phyloP scores from a whole-genome alignment of 2,797 vertebrate genomes.

The Botia kubotai region DNA sequence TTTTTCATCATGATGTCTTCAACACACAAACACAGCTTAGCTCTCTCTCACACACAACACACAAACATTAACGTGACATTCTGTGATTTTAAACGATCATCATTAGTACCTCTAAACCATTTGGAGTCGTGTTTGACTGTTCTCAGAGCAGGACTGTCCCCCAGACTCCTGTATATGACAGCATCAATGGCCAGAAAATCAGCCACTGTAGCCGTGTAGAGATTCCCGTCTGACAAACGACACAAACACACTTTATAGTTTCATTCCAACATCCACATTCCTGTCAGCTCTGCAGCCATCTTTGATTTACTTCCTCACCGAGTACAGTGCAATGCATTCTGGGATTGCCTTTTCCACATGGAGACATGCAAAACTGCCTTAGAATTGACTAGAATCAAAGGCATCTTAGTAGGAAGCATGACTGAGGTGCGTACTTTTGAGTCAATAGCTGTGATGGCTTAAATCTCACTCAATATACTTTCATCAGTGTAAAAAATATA shows the following conservation, averaged over 20 bases:
- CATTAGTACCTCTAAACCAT: conserved; percentile 91
- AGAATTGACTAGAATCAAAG: background rate
- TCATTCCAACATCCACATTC: background rate
- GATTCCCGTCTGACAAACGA: conserved; percentile 85
- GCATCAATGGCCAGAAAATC: conserved; percentile 97
- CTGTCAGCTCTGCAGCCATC: background rate
- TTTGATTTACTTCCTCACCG: background rate
- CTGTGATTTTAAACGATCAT: background rate
- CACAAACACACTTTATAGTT: conserved; percentile 50
- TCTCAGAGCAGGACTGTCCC: conserved; percentile 89
- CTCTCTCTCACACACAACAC: conserved; percentile 50
- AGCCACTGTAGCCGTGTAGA: conserved; percentile 94
- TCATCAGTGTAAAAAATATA: conserved; percentile 21
- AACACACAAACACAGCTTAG: conserved; percentile 8
- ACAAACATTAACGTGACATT: conserved; percentile 33
- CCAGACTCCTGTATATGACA: conserved; percentile 95
- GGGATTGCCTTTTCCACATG: background rate
- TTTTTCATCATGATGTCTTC: background rate
- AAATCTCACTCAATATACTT: conserved; percentile 32
- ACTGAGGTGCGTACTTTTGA: background rate
- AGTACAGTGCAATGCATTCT: background rate
- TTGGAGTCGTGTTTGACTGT: conserved; percentile 97
- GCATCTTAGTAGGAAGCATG: too few species aligned
- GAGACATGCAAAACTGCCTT: background rate
- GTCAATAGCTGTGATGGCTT: background rate